Evolutionary conservation across 2,888 invertebrate genomes (phyloP), one percentile per base, ranked within the genome.

Genomic region (Boloria selene): DNA sequence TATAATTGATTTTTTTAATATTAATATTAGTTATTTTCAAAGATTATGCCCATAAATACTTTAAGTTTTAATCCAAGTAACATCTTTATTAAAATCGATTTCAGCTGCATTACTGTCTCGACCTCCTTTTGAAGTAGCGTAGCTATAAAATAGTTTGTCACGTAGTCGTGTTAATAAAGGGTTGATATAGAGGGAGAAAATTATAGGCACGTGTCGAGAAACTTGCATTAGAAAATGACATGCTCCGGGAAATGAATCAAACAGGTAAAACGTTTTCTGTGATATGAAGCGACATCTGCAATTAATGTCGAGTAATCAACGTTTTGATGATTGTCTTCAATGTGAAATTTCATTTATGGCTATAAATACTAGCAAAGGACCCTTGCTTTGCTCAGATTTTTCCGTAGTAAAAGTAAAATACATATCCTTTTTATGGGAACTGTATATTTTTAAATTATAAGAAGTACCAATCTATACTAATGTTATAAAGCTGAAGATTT

Each of bases 81-180:
- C 31, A 10, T 7, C 1, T 6, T 10, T 38, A 38, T 38, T 7
- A 2, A 22, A 42, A 56, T 56, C 56, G 56, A 56, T 56, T 45
- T 7, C 13, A 45, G n/a, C 45, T 56, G 45, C 31, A 38, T 16
- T 16, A 56, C 45, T 45, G n/a, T 44, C 55, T 56, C 56, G 45
- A 56, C 45, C 56, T 56, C 13, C 22, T 56, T 56, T 26, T 22
- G 22, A 56, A 56, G 56, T 56, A 56, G 56, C 45, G 1, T 38
- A 26, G 22, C 45, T 56, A 22, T 45, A 26, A 13, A 22, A 56
- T 56, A 45, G 56, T 56, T 56, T 16, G 59, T 59, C 59, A 59
- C 59, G 59, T 59, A 49, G 17, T 14, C 7, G 31, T 18, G 38
- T 50, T 59, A 59, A 59, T 59, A 59, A 59, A 59, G 59, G 59